These are phyloP conservation scores for Neomonachus schauinslandi DNA, from an alignment of 2,113 vertebrate species.

Conservation along the genomic window DNA sequence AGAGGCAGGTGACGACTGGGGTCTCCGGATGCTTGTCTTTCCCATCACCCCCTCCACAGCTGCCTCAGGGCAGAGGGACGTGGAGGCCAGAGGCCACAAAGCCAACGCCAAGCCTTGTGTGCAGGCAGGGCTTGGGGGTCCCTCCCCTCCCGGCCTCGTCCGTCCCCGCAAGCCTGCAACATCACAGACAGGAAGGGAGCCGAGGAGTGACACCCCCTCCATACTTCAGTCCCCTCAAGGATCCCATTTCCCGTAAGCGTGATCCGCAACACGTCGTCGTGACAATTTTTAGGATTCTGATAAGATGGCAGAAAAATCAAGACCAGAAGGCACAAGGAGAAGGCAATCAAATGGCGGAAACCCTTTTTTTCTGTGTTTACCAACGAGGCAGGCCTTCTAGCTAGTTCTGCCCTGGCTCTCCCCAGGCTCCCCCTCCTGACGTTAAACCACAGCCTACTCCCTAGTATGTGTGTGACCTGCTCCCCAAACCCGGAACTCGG, in stretches of 20 bases:
- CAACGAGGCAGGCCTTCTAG: background rate
- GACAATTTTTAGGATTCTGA: background rate
- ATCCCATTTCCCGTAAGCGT: background rate
- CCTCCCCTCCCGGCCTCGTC: background rate
- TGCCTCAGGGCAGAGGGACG: background rate
- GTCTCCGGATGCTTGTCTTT: too few species aligned
- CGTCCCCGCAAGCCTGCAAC: background rate
- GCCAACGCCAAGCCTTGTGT: background rate
- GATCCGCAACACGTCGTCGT: background rate
- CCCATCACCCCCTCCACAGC: accelerated
- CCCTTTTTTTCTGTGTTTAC: background rate
- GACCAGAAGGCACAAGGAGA: background rate
- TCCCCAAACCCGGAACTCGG: background rate
- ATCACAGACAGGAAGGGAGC: background rate
- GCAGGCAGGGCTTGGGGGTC: accelerated
- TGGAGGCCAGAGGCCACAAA: background rate
- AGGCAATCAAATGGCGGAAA: background rate
- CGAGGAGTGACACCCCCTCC: background rate
- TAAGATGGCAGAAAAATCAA: background rate
- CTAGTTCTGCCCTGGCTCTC: background rate
- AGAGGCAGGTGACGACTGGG: background rate
- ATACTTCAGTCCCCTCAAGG: background rate
- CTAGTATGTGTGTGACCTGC: background rate
- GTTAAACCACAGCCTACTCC: background rate
- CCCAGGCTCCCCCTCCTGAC: background rate